Percentiles rank a stretch among this genome's conserved stretches.
phyloP scores from a whole-genome alignment of 1,140 invertebrate genomes.

The Drosophila melanica region DNA sequence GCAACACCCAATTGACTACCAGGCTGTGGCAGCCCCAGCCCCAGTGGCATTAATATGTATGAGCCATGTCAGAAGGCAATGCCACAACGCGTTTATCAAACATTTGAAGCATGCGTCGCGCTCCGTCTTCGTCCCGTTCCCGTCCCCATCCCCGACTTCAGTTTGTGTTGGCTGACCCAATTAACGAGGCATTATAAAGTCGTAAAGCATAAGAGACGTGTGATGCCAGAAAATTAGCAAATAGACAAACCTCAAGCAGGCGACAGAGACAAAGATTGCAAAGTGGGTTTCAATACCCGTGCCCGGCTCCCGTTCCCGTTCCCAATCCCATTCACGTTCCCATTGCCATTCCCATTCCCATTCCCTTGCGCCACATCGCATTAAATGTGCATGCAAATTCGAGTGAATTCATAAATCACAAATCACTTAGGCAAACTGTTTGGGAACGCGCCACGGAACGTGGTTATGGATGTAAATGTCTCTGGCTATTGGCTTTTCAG shows the following conservation, averaged over 20 bases:
- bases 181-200: slow-evolving; percentile 74
- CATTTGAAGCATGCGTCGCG: slow-evolving; percentile 60
- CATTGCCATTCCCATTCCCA: not conserved
- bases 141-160: slow-evolving; percentile 14
- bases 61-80: slow-evolving; percentile 69
- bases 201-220: slow-evolving; percentile 61
- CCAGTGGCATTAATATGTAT: slow-evolving; percentile 71
- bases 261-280: slow-evolving; percentile 14
- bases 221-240: slow-evolving; percentile 62
- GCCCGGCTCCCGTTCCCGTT: slow-evolving; percentile 1
- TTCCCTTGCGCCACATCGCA: slow-evolving; percentile 38
- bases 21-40: slow-evolving; percentile 14
- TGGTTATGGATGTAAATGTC: slow-evolving; percentile 25
- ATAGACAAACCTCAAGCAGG: slow-evolving; percentile 52
- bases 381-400: slow-evolving; percentile 71
- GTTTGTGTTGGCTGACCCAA: slow-evolving; percentile 59
- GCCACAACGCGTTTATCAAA: slow-evolving; percentile 76
- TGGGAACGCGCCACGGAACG: slow-evolving; percentile 8
- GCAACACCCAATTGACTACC: slow-evolving; percentile 53
- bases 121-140: slow-evolving; percentile 18
- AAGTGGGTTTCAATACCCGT: slow-evolving; percentile 5
- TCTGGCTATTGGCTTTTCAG: slow-evolving; percentile 1
- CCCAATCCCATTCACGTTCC: slow-evolving; percentile 3
- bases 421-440: slow-evolving; percentile 73
- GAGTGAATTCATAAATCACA: slow-evolving; percentile 75